Evolutionary conservation across 2,888 invertebrate genomes (phyloP).

Genomic region (Ceraclea dissimilis): DNA sequence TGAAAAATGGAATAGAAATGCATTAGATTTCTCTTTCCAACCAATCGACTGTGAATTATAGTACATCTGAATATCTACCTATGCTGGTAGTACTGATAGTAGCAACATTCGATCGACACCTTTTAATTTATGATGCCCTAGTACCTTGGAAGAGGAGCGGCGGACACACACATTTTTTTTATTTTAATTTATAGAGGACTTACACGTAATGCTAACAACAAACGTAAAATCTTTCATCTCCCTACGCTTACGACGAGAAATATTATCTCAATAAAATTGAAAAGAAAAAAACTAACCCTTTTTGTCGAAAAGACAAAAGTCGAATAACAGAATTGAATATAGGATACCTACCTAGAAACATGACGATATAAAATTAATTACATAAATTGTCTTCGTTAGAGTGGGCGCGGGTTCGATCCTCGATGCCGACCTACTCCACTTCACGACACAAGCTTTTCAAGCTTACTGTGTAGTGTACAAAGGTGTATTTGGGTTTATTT

Average conservation of each 20-base stretch:
- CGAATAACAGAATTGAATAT: no score
- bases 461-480: no score
- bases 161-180: not conserved
- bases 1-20: not conserved
- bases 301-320: no score
- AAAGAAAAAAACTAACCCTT: no score
- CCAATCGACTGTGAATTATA: not conserved
- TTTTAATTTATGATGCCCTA: not conserved
- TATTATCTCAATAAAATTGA: no score
- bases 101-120: not conserved
- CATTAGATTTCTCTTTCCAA: conserved; percentile 2
- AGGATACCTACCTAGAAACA: no score
- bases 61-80: not conserved
- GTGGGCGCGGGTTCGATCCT: no score
- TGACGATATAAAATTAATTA: no score
- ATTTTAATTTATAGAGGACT: not conserved
- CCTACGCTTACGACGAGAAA: not conserved
- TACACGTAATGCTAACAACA: not conserved
- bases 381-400: no score
- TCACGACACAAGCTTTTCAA: no score
- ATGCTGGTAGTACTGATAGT: not conserved
- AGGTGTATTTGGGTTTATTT: no score
- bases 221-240: not conserved
- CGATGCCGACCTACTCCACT: no score
- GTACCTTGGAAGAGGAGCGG: not conserved